Evolutionary conservation across 2,888 invertebrate species (phyloP).

Genomic region (Lapara coniferarum): DNA sequence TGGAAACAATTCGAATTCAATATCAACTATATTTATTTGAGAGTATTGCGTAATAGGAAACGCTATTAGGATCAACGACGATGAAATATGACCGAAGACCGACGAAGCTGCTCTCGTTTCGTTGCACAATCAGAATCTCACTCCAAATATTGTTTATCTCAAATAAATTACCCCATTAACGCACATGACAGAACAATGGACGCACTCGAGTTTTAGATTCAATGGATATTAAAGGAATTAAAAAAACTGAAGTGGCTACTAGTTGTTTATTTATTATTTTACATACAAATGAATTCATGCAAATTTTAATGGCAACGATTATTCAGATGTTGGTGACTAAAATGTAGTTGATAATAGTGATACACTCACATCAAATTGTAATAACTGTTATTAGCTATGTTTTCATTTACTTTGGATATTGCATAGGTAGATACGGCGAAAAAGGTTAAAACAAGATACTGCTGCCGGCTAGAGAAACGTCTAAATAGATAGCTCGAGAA

Average conservation of each 20-base stretch:
- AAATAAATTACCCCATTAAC: constrained; percentile 13
- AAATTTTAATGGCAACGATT: too few relatives aligned
- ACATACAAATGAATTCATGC: too few relatives aligned
- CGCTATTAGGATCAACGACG: constrained; percentile 32
- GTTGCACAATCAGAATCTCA: constrained; percentile 13
- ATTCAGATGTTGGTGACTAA: too few relatives aligned
- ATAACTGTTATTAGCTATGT: not conserved
- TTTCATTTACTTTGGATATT: not conserved
- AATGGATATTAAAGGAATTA: not conserved
- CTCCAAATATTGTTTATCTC: constrained; percentile 10
- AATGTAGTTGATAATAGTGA: too few relatives aligned
- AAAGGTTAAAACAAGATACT: not conserved
- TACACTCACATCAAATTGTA: too few relatives aligned
- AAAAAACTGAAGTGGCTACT: not conserved
- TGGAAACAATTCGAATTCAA: constrained; percentile 13
- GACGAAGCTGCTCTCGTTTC: constrained; percentile 12
- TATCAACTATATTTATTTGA: constrained; percentile 25
- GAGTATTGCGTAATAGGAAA: constrained; percentile 41
- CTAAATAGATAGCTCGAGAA: not conserved
- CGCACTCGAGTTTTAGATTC: not conserved
- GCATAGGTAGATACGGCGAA: not conserved
- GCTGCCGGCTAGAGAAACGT: not conserved
- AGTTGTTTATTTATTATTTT: too few relatives aligned
- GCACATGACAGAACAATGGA: constrained; percentile 6
- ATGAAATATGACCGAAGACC: constrained; percentile 15